Evolutionary conservation across 2,113 vertebrate species (phyloP), one percentile per base, ranked within the genome.

Genomic region (Zapornia atra): DNA sequence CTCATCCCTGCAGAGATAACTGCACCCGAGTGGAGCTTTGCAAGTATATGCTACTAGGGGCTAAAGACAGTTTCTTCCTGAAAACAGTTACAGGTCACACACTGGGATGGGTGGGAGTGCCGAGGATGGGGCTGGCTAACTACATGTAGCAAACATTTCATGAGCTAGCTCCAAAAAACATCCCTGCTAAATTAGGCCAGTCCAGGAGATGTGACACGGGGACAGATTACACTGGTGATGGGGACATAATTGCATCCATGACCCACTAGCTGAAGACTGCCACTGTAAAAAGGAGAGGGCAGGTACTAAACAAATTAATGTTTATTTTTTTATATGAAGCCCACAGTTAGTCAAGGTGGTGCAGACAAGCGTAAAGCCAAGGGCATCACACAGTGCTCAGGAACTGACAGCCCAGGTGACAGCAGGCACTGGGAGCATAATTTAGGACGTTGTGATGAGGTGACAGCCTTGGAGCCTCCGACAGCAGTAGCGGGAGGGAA

Each of bases 321-420:
- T 38, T 68, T 94, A 90, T 50, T 92, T 85, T 80, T 70, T 96
- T 86, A 38, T 15, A 24, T 0, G 8, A 68, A 90, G 65, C 56
- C 69, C 80, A 64, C 82, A 24, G 72, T 90, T 33, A 56, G 44
- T 42, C 75, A 31, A 60, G 88, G 82, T 33, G 56, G 59, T 86
- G 75, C 90, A 92, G 92, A 92, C 68, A 94, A 75, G 82, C 8
- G 0, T 78, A 51, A 93, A 95, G 85, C 25, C 90, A 80, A 61
- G 59, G 68, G 59, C 50, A 68, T 40, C 50, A 70, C 51, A 28
- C 3, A 0, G 51, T 17, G 56, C 82, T 83, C 29, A 66, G 88
- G 78, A 88, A 40, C 88, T 83, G 96, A 91, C 82, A 94, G 87
- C 86, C 70, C 78, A 65, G 89, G 70, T 91, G 86, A 82, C 87